Evolutionary conservation across 2,888 invertebrate species (phyloP), one percentile per base, ranked within the genome.

Genomic region (Eupithecia subfuscata): DNA sequence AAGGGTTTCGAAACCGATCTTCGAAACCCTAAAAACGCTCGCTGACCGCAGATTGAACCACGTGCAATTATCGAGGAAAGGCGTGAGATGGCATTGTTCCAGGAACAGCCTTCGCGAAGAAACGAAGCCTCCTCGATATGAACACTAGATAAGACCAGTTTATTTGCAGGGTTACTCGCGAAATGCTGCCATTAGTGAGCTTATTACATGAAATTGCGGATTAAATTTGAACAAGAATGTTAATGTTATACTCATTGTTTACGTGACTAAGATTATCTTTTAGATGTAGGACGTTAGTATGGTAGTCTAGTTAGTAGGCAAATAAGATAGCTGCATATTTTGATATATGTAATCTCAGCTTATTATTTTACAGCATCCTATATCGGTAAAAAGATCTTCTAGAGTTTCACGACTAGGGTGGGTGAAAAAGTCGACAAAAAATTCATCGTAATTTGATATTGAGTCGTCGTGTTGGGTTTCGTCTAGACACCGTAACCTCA

Each of bases 321-420:
- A 74, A 78, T 78, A 81, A 83, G 81, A 84, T 82, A 79, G 82
- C 80, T 82, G 75, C 56, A 70, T 73, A 56, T 22, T 11, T 77
- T 70, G 60, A 81, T 78, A 80, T 82, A 81, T 78, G 79, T 82
- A 71, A 78, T 77, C 74, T 74, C 79, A 80, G 72, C 22, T 77
- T 83, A 82, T 84, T 82, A 82, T 80, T 79, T 87, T 85, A 85
- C 89, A 88, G 86, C 89, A 89, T 90, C 89, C 88, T 85, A 82
- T 75, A 84, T 79, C 74, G 82, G 91, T 92, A 92, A 93, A 88
- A 82, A 84, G 90, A 94, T 92, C 82, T 86, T 87, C 87, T 93
- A 89, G 81, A 83, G 88, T 94, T 92, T 89, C 94, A 87, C 81
- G 85, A 84, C 89, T 90, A 89, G 89, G 87, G 91, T 92, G 88